Base-by-base conservation (phyloP, 53 echinoderm and acorn worm species). In the Holothuria scabra region DNA sequence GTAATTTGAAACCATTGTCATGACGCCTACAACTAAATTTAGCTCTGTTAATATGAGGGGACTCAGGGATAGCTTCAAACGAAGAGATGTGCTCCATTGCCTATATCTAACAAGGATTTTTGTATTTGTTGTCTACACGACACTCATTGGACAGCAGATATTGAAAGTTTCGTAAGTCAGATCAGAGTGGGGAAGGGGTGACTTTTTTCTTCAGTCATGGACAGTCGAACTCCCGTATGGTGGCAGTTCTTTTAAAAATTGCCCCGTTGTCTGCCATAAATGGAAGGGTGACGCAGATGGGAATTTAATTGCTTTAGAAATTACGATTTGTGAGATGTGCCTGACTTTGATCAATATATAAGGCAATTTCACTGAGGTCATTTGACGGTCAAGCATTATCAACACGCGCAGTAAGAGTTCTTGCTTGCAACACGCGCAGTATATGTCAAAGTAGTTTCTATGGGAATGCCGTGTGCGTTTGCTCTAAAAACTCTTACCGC, bases 261-360 rank as follows among this genome's bases (percentile, higher is more conserved):
- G 26, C 18, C 20, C 56, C 22, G 22, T 12, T 22, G 49, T 28
- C 9, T 24, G 48, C 8, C 57, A 78, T 14, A 78, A n/a, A 9
- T 23, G 23, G 22, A 52, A 78, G 26, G 56, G 14, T 8, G 56
- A 78, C 8, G 56, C 4, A 19, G 14, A 1, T 56, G 56, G 56
- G 5, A 78, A 78, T 78, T 76, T 19, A 25, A n/a, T 55, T 24
- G 79, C 79, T 24, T 28, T 78, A 8, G 79, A 78, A 9, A 24
- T 55, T 22, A 78, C 79, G 25, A 8, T 78, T 8, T 22, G 30
- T 24, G 31, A 60, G 8, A 30, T 12, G 18, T 29, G 22, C 14
- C 8, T 64, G 29, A 59, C 82, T 31, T 64, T 81, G 34, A 9
- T 84, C 20, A 28, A 18, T 68, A 67, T 84, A 19, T 67, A n/a